Conservation (phyloP, 53 echinoderm and acorn worm genomes). For the Mesocentrotus franciscanus region DNA sequence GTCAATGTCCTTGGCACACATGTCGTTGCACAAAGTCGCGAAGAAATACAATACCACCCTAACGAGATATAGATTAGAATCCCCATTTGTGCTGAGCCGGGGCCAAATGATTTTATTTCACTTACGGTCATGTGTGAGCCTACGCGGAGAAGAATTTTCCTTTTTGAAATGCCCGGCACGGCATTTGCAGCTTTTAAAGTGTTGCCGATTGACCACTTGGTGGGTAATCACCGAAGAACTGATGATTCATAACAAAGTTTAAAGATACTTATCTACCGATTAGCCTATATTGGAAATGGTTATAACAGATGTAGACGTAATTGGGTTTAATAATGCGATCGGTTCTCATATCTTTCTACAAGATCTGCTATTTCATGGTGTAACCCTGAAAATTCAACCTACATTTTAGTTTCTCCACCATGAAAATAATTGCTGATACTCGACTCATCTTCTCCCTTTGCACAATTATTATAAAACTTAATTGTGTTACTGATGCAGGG, state of each 20-base stretch:
- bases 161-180: not conserved
- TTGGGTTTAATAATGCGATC: constrained; percentile 15
- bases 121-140: not conserved
- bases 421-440: too few relatives aligned
- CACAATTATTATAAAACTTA: not conserved
- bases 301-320: not conserved
- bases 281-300: constrained; percentile 4
- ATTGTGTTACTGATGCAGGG: too few relatives aligned
- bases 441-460: not conserved
- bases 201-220: not conserved
- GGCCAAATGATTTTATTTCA: constrained; percentile 36
- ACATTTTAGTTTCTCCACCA: too few relatives aligned
- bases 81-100: not conserved
- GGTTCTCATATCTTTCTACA: not conserved
- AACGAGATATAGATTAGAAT: constrained; percentile 57
- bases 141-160: not conserved
- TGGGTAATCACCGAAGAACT: not conserved
- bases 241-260: constrained; percentile 23
- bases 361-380: too few relatives aligned
- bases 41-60: constrained; percentile 46
- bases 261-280: constrained; percentile 24
- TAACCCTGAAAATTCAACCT: too few relatives aligned
- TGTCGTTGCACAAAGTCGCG: constrained; percentile 32
- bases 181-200: not conserved
- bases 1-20: constrained; percentile 35